Percentiles rank a stretch among this genome's conserved stretches.
These are phyloP conservation scores for Anagrus nilaparvatae DNA, from an alignment of 1,140 invertebrate genomes.

Conservation along the genomic window DNA sequence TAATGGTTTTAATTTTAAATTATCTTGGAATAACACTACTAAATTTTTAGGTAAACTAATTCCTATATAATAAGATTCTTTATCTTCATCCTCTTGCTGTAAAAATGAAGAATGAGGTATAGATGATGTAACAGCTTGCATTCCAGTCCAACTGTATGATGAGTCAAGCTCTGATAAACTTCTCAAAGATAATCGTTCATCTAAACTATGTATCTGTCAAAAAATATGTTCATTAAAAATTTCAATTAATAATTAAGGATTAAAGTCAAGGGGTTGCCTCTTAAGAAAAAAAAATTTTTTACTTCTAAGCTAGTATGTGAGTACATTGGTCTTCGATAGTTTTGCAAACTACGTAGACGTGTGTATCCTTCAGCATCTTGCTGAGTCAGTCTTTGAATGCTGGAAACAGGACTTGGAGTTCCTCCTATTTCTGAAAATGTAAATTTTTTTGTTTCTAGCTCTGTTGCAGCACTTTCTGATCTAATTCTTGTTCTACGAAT, in stretches of 20 bases:
- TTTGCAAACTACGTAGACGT: slow-evolving; percentile 62
- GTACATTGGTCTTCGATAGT: slow-evolving; percentile 48
- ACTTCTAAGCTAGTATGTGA: slow-evolving; percentile 39
- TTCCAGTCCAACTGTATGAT: slow-evolving; percentile 35
- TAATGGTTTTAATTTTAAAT: background rate
- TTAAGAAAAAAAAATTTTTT: background rate
- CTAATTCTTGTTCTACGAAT: slow-evolving; percentile 33
- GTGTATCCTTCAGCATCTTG: slow-evolving; percentile 72
- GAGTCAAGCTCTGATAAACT: slow-evolving; percentile 38
- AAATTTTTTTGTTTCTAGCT: slow-evolving; percentile 31
- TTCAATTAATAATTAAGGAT: background rate
- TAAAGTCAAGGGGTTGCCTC: no score
- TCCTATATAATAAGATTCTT: slow-evolving; percentile 57
- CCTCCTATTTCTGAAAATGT: slow-evolving; percentile 47
- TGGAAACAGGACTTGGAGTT: slow-evolving; percentile 74
- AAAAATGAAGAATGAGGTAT: no score
- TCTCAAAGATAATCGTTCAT: slow-evolving; percentile 35
- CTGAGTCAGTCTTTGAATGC: slow-evolving; percentile 61
- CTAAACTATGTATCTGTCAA: slow-evolving; percentile 38
- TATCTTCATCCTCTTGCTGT: slow-evolving; percentile 26
- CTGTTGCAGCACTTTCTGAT: slow-evolving; percentile 38
- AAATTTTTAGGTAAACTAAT: slow-evolving; percentile 66
- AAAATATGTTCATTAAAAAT: slow-evolving; percentile 6
- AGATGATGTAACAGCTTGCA: slow-evolving; percentile 23
- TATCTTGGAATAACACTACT: slow-evolving; percentile 48